Evolutionary conservation across 2,888 invertebrate genomes (phyloP), one percentile per base, ranked within the genome.

Genomic region (Agonopterix subpropinquella): DNA sequence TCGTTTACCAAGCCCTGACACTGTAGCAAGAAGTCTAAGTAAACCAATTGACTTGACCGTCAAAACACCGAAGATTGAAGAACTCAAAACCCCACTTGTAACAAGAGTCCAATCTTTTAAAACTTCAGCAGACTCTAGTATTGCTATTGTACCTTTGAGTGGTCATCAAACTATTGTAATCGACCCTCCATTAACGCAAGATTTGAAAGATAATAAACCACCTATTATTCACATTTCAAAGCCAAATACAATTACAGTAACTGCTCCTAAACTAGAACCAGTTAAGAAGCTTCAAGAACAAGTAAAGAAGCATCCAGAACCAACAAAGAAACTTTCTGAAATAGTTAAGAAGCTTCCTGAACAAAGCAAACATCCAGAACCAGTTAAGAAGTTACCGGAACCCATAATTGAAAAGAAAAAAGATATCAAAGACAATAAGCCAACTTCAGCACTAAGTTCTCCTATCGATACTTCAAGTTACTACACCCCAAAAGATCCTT

Each of bases 141-240:
- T 89, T 52, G 75, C 83, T 49, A 78, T 89, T 47, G 75, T 89
- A 41, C 89, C 89, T 43, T 64, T 89, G 53, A 89, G 89, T 58
- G 89, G 89, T 44, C 89, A 89, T 64, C 89, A 89, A 75, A 89
- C 89, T n/a, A 84, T 89, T 58, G 81, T 89, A 28, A 83, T 89
- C 50, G 77, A 89, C 67, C 87, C 89, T 53, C 88, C 88, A 10
- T 56, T 86, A 36, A 67, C 64, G 37, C 77, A 79, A 61, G 67
- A 70, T 36, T 41, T 50, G 10, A 52, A 56, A 45, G 49, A 46
- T 52, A 45, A 44, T 8, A 43, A 44, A 28, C 43, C 18, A 44
- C 15, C 8, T 28, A 11, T 39, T 62, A 59, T 44, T 28, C 28
- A 28, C 28, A 28, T 28, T 28, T 28, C 28, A 28, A 58, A 55